These are phyloP conservation scores for Idris sp. DNA, from an alignment of 1,140 invertebrate species.

Conservation along the genomic window DNA sequence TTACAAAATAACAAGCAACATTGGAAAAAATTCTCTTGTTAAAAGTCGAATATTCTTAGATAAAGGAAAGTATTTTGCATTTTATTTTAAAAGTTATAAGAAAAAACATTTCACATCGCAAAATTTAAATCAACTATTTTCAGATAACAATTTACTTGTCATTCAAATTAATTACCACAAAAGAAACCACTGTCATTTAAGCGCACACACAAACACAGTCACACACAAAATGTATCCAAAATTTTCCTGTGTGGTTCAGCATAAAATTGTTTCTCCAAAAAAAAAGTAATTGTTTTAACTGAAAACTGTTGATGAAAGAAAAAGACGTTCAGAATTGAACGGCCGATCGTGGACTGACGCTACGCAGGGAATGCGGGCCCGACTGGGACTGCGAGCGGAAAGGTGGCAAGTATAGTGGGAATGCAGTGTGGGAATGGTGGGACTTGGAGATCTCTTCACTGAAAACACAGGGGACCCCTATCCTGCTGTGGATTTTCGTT, in stretches of 20 bases:
- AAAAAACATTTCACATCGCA: conserved; percentile 6
- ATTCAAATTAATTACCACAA: too few relatives aligned
- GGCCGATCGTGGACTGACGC: conserved; percentile 42
- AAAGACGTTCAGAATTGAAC: conserved; percentile 4
- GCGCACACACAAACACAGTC: too few relatives aligned
- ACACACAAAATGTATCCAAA: too few relatives aligned
- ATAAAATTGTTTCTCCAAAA: too few relatives aligned
- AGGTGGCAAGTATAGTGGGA: conserved; percentile 49
- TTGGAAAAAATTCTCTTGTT: background rate
- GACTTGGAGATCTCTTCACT: conserved; percentile 41
- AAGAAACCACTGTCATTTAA: too few relatives aligned
- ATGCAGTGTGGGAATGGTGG: conserved; percentile 38
- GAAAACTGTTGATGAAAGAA: background rate
- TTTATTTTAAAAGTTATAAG: too few relatives aligned
- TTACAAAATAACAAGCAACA: conserved; percentile 1
- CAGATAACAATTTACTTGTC: too few relatives aligned
- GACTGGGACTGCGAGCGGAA: conserved; percentile 27
- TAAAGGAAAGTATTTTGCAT: too few relatives aligned
- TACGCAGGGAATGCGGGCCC: conserved; percentile 48
- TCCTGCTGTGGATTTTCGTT: conserved; percentile 27
- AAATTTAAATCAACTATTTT: too few relatives aligned
- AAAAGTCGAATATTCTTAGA: conserved; percentile 3
- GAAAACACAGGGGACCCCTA: conserved; percentile 40
- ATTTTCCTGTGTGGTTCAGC: too few relatives aligned
- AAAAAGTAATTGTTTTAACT: too few relatives aligned